Evolutionary conservation across 1,140 invertebrate genomes (phyloP).

Genomic region (Saccostrea glomerata): DNA sequence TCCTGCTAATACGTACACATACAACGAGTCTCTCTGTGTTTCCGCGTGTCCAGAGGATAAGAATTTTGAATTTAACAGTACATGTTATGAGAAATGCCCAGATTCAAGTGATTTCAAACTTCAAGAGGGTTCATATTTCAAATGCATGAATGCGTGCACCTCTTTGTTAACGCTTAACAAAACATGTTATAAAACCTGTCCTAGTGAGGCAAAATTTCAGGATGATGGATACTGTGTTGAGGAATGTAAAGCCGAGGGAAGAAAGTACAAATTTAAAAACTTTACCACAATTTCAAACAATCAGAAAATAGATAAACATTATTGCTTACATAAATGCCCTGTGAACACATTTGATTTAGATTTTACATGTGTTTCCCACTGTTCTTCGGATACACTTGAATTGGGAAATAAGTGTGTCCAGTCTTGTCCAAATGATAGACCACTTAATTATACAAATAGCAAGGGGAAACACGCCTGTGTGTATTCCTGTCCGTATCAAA

Average conservation of each 20-base stretch:
- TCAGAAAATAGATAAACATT: background rate
- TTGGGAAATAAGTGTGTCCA: background rate
- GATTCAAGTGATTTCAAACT: background rate
- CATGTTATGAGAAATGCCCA: background rate
- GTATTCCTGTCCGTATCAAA: conserved; percentile 22
- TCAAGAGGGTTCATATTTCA: background rate
- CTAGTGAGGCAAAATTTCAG: background rate
- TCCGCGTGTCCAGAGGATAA: background rate
- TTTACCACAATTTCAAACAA: background rate
- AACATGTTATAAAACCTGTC: background rate
- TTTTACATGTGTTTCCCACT: background rate
- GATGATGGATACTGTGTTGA: background rate
- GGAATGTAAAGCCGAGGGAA: background rate
- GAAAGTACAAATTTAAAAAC: background rate
- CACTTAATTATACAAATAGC: background rate
- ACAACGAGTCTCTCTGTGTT: background rate
- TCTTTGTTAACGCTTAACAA: background rate
- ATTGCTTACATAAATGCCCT: background rate
- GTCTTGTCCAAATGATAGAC: background rate
- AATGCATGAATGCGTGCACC: background rate
- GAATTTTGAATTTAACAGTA: background rate
- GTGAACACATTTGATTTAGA: background rate
- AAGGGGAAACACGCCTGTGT: background rate
- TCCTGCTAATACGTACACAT: background rate
- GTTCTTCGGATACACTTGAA: background rate